Evolutionary conservation across 2,888 invertebrate species (phyloP).

Genomic region (Parelbella ahira): DNA sequence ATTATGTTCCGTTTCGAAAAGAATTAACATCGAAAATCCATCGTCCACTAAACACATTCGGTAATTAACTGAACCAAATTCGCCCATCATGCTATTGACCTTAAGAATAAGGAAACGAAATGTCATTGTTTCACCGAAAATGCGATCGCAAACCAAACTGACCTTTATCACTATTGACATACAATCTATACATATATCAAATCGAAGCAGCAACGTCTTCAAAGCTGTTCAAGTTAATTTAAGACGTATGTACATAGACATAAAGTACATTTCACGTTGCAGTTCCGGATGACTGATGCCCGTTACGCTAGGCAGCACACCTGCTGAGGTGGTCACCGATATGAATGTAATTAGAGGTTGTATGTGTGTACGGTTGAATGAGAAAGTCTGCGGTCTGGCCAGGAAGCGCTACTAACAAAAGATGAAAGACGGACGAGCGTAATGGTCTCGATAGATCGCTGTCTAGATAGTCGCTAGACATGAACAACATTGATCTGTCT

Average conservation of each 20-base stretch:
- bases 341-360: conserved; percentile 72
- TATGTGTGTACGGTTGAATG: conserved; percentile 41
- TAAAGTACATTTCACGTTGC: conserved; percentile 30
- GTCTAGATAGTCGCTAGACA: conserved; percentile 11
- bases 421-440: conserved; percentile 25
- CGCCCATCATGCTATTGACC: conserved; percentile 68
- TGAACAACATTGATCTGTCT: not conserved
- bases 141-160: conserved; percentile 39
- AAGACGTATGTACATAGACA: conserved; percentile 24
- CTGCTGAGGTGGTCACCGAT: conserved; percentile 73
- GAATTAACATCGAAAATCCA: conserved; percentile 20
- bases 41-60: conserved; percentile 42
- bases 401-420: conserved; percentile 56
- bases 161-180: conserved; percentile 46
- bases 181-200: conserved; percentile 54
- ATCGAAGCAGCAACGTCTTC: conserved; percentile 37
- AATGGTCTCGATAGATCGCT: conserved; percentile 13
- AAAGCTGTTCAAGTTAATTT: conserved; percentile 31
- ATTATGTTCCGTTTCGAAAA: not conserved
- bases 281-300: conserved; percentile 58
- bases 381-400: conserved; percentile 63
- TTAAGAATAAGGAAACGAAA: conserved; percentile 45
- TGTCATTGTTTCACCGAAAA: conserved; percentile 54
- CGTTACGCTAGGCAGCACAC: conserved; percentile 64
- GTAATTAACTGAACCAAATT: conserved; percentile 72